Conservation (phyloP, 2,113 vertebrate genomes). For the Cnemophilus loriae region DNA sequence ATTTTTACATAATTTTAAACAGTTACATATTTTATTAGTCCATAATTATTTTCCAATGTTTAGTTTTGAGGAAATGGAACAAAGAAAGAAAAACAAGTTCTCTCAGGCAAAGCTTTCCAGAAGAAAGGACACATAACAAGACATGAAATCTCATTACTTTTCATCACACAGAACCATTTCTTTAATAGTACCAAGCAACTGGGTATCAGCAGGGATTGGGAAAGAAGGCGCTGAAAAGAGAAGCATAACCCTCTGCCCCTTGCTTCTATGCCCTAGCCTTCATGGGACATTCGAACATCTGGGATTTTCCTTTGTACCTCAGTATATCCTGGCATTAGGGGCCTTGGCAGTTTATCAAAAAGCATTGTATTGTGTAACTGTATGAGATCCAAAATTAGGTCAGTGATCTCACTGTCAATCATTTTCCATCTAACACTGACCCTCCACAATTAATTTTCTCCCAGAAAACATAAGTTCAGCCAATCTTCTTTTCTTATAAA, state of each 20-base stretch:
- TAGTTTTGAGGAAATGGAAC: neutral
- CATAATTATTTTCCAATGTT: neutral
- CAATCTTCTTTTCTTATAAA: neutral
- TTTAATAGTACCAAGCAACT: neutral
- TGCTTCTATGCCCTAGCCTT: neutral
- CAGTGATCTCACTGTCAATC: neutral
- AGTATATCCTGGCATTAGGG: neutral
- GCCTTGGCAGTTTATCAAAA: neutral
- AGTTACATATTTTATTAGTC: neutral
- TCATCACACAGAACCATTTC: neutral
- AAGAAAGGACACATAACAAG: neutral
- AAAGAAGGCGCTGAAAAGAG: neutral
- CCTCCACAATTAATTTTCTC: neutral
- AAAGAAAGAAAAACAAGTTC: neutral
- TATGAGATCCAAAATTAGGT: neutral
- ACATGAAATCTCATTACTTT: neutral
- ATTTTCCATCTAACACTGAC: neutral
- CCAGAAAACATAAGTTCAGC: neutral
- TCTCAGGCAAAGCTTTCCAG: neutral
- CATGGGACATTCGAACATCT: neutral
- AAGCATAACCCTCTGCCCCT: neutral
- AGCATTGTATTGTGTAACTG: neutral
- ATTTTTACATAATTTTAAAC: neutral
- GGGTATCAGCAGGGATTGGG: neutral
- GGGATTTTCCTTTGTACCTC: conserved; percentile 19